Evolutionary conservation across 2,888 invertebrate genomes (phyloP), one percentile per base, ranked within the genome.

Genomic region (Scaptomyza polygonia): DNA sequence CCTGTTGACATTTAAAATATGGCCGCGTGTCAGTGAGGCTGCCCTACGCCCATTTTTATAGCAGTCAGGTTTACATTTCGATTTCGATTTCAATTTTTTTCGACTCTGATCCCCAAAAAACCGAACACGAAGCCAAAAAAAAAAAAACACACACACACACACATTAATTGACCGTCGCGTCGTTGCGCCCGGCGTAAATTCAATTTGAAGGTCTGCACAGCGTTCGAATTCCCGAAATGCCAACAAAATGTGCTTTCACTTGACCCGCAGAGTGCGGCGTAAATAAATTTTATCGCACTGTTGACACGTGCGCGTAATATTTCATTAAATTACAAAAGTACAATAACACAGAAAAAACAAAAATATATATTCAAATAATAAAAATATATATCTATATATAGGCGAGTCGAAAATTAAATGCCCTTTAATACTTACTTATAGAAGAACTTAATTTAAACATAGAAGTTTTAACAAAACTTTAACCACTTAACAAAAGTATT

Each of bases 31-130:
- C 90, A 89, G 79, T 69, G 85, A 77, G 79, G 71, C 79, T 88
- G 90, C 90, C 90, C 90, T 81, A 89, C 88, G 88, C 89, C 89
- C 90, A 90, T 90, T 84, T 84, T 85, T 85, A 84, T 76, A 68
- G 74, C 68, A 76, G 85, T 79, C 85, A 75, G 85, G 85, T 77
- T 82, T 79, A 83, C 79, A 81, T 83, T 84, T 84, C 82, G 82
- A 86, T 84, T 83, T 84, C 81, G 77, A 77, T 77, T 81, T 77
- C 77, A 72, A 79, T 79, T 79, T 79, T 72, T 59, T 48, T 48
- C 59, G 65, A 43, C 65, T 53, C 68, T 65, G 64, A 68, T 68
- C 66, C 56, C 54, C 65, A 56, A 74, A 67, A 36, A 25, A 18
- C 12, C 39, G 0, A 42, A 9, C 29, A 2, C 9, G 25, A 25